Conservation (phyloP, 2,888 invertebrate species). For the Neoascia interrupta region DNA sequence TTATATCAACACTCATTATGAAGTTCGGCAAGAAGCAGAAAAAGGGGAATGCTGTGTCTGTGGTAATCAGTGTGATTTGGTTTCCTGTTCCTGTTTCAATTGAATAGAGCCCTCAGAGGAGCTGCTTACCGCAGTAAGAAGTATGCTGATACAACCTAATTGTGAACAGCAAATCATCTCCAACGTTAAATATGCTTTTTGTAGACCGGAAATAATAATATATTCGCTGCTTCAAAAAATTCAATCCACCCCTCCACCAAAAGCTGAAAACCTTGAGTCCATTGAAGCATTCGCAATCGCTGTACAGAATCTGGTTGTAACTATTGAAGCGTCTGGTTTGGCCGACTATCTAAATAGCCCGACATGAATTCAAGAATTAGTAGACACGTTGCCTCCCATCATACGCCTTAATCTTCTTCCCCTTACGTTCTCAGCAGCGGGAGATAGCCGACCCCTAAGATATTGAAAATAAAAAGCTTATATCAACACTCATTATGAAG, state of each 20-base stretch:
- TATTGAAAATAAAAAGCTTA: no score
- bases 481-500: no score
- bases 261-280: constrained; percentile 15
- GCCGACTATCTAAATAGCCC: constrained; percentile 13
- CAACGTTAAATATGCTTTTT: constrained; percentile 6
- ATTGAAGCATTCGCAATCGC: constrained; percentile 21
- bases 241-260: background rate
- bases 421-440: background rate
- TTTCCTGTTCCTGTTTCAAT: background rate
- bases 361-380: constrained; percentile 18
- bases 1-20: no score
- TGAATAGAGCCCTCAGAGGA: constrained; percentile 6
- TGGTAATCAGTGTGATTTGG: background rate
- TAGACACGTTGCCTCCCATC: constrained; percentile 25
- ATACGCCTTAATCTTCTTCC: constrained; percentile 1
- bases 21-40: no score
- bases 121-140: constrained; percentile 14
- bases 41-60: background rate
- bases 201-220: constrained; percentile 21
- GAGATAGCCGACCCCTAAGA: no score
- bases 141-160: constrained; percentile 25
- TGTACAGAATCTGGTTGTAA: constrained; percentile 26
- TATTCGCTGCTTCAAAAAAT: background rate
- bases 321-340: constrained; percentile 8
- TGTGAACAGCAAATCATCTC: constrained; percentile 6